phyloP scores from a whole-genome alignment of 2,113 vertebrate genomes.

The Cyrtonyx montezumae region DNA sequence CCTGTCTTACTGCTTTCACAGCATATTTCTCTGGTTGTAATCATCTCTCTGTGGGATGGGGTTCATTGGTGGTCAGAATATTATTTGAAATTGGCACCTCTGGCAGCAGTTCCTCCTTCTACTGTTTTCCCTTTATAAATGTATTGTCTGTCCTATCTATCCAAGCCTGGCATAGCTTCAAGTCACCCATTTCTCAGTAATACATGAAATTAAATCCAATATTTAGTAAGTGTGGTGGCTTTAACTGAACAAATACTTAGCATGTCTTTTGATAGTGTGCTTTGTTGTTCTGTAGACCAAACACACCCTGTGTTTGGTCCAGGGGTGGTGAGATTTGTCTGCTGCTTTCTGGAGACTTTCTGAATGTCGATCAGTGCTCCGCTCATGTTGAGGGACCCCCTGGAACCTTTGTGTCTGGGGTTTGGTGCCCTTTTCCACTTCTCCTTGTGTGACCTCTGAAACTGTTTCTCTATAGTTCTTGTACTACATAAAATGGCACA shows the following conservation, averaged over 20 bases:
- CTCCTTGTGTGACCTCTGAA: not conserved
- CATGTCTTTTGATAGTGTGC: not conserved
- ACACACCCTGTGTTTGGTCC: not conserved
- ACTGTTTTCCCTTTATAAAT: constrained; percentile 19
- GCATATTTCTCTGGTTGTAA: not conserved
- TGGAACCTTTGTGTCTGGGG: not conserved
- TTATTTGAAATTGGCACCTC: constrained; percentile 6
- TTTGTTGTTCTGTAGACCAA: not conserved
- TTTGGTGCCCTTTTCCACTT: not conserved
- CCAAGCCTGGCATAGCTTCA: constrained; percentile 19
- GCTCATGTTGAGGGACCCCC: not conserved
- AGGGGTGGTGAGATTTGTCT: not conserved
- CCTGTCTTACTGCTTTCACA: not conserved
- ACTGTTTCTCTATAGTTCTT: not conserved
- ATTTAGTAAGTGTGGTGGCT: not conserved
- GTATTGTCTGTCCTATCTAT: not conserved
- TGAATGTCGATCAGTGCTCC: not conserved
- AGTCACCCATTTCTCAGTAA: constrained; percentile 37
- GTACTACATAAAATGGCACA: not conserved
- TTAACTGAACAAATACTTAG: not conserved
- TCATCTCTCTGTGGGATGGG: not conserved
- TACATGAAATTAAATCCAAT: constrained; percentile 31
- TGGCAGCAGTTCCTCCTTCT: not conserved
- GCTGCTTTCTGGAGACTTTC: not conserved
- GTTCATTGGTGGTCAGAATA: not conserved